Conservation (phyloP, 2,888 invertebrate genomes). For the Trypoxylon attenuatum region DNA sequence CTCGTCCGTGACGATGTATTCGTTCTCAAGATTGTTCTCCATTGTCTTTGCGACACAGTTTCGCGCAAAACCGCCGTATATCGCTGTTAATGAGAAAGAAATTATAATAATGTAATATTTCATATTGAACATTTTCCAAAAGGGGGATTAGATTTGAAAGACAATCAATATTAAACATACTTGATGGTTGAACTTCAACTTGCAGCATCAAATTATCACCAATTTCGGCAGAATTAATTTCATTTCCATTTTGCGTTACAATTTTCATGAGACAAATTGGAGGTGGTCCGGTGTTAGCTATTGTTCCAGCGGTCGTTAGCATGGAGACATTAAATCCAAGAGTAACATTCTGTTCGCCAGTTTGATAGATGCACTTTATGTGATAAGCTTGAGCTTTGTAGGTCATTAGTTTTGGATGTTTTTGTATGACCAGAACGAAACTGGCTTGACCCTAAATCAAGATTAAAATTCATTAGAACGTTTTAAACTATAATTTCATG, state of each 20-base stretch:
- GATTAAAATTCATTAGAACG: neutral
- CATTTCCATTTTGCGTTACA: slow-evolving; percentile 88
- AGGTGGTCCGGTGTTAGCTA: slow-evolving; percentile 95
- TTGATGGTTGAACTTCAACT: slow-evolving; percentile 87
- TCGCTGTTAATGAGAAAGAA: slow-evolving; percentile 76
- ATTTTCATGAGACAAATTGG: slow-evolving; percentile 95
- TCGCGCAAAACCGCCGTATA: slow-evolving; percentile 95
- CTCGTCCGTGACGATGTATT: slow-evolving; percentile 94
- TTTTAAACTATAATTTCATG: neutral
- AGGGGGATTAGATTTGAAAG: neutral
- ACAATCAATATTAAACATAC: slow-evolving; percentile 65
- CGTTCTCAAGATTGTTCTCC: slow-evolving; percentile 91
- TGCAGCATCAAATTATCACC: slow-evolving; percentile 91
- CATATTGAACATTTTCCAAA: neutral
- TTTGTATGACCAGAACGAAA: slow-evolving; percentile 95
- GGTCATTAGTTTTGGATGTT: slow-evolving; percentile 96
- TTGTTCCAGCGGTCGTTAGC: slow-evolving; percentile 95
- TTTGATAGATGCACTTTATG: slow-evolving; percentile 96
- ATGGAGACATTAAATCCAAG: slow-evolving; percentile 96
- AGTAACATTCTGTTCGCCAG: slow-evolving; percentile 93
- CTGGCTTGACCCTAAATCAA: slow-evolving; percentile 87
- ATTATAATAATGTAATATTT: neutral
- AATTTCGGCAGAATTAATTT: slow-evolving; percentile 93
- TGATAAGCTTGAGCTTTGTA: slow-evolving; percentile 97
- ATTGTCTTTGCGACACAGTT: slow-evolving; percentile 95